These are phyloP conservation scores for Tyrannus savana DNA, from an alignment of 2,113 vertebrate species.

Conservation along the genomic window DNA sequence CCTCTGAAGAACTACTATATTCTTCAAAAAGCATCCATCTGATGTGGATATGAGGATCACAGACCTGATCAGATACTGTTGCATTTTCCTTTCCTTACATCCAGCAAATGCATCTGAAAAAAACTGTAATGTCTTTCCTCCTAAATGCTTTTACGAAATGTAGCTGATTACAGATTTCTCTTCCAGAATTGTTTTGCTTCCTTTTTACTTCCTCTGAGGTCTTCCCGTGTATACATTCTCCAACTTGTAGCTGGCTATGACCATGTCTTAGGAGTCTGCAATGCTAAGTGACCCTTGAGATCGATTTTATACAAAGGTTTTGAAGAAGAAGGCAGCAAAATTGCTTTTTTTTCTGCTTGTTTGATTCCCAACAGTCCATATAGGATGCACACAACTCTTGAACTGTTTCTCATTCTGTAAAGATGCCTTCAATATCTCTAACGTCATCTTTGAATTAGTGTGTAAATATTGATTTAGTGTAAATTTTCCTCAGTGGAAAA, in stretches of 20 bases:
- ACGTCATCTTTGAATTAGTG: neutral
- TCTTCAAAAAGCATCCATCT: neutral
- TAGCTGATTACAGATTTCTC: neutral
- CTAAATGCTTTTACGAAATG: neutral
- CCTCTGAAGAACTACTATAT: neutral
- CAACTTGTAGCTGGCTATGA: neutral
- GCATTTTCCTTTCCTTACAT: neutral
- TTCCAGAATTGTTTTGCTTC: neutral
- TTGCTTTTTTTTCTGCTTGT: neutral
- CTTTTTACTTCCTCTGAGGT: neutral
- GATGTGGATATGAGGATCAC: rapidly evolving
- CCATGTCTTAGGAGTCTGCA: neutral
- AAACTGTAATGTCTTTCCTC: neutral
- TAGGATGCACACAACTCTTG: neutral
- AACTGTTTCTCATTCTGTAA: neutral
- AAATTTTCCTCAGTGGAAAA: neutral
- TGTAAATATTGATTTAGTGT: neutral
- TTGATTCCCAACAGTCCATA: neutral
- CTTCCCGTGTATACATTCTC: neutral
- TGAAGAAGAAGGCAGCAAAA: neutral
- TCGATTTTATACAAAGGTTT: neutral
- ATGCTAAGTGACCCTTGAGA: neutral
- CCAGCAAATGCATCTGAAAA: neutral
- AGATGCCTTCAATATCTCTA: neutral
- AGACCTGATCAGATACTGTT: neutral